phyloP scores from a whole-genome alignment of 2,113 vertebrate genomes.

The Bostrychus sinensis region DNA sequence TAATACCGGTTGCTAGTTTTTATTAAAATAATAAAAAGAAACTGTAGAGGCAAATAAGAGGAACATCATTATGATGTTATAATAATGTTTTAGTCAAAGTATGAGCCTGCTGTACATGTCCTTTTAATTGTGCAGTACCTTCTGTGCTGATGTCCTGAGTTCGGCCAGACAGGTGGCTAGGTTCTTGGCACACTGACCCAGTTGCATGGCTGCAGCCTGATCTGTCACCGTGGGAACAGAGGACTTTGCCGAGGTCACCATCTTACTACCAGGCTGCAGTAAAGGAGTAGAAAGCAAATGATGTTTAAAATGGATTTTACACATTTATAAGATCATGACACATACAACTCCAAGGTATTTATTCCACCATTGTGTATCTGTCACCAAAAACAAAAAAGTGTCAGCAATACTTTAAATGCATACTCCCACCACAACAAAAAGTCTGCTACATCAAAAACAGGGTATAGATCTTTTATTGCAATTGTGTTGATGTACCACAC shows the following conservation, averaged over 20 bases:
- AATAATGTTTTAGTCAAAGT: too few relatives aligned
- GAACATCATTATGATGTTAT: too few relatives aligned
- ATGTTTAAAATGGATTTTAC: not conserved
- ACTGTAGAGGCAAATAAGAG: too few relatives aligned
- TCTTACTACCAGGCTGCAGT: conserved; percentile 93
- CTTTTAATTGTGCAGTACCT: conserved; percentile 77
- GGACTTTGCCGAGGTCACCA: conserved; percentile 96
- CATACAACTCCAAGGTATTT: conserved; percentile 5
- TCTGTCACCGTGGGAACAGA: conserved; percentile 95
- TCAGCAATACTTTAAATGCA: not conserved
- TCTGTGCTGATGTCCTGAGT: conserved; percentile 91
- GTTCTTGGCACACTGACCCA: conserved; percentile 98
- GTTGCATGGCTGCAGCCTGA: conserved; percentile 97
- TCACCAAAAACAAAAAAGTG: too few relatives aligned
- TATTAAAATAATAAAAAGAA: too few relatives aligned
- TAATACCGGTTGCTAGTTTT: too few relatives aligned
- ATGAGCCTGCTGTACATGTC: not conserved
- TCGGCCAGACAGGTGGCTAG: conserved; percentile 95
- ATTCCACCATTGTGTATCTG: conserved; percentile 9
- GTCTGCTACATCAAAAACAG: not conserved
- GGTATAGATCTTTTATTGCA: too few relatives aligned
- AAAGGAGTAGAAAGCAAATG: not conserved
- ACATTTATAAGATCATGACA: not conserved
- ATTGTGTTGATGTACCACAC: conserved; percentile 68
- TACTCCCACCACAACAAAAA: not conserved